Evolutionary conservation across 2,888 invertebrate genomes (phyloP), one percentile per base, ranked within the genome.

Genomic region (Melangyna quadrimaculata): DNA sequence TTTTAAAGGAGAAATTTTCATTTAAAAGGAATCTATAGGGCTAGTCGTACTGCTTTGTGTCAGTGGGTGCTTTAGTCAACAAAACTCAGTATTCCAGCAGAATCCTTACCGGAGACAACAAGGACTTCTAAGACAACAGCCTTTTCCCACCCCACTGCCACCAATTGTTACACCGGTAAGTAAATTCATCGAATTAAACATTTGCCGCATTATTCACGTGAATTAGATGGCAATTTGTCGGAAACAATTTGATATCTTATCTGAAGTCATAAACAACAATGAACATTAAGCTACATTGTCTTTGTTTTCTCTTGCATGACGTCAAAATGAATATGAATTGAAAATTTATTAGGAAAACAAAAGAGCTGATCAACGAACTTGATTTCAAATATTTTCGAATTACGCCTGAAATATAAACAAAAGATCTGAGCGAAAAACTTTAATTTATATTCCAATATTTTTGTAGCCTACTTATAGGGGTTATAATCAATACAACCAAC

Each of bases 401-500:
- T 8, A 72, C 89, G 88, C 88, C 87, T 83, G 89, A 24, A 67
- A 3, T 14, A 12, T 45, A 81, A 65, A 81, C 69, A 77, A 87
- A 87, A 87, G 80, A 87, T 59, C 80, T 51, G 63, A 51, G 40
- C 22, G 45, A 73, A 29, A 22, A 87, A 87, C 83, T 82, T 22
- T 19, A 48, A 48, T 61, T 70, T 9, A 27, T 17, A 22, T 59
- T 51, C 24, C 51, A 9, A 51, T 61, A 74, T 29, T 37, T n/a
- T 79, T 77, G 3, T 71, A 89, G 89, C 88, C 87, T 83, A 89
- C 90, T 35, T 92, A 90, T 87, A 91, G 91, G 59, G 87, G 88
- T 24, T 91, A 90, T 71, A 89, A 89, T 65, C 91, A 90, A 83
- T 89, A 90, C 51, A 90, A 90, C 77, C 88, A 90, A 57, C 90